phyloP scores from a whole-genome alignment of 2,113 vertebrate species.

The Candoia aspera region DNA sequence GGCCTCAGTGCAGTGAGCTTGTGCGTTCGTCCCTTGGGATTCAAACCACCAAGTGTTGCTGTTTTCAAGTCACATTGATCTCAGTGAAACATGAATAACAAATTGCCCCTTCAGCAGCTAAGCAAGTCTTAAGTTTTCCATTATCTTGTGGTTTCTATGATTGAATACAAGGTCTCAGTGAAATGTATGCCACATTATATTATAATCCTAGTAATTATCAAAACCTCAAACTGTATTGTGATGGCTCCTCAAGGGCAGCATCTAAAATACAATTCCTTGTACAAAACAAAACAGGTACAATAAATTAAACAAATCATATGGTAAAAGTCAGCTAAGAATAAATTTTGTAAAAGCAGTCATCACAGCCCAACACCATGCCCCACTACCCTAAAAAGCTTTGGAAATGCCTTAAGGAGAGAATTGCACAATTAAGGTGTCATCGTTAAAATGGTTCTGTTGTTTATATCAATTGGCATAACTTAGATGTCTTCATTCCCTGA shows the following conservation, averaged over 20 bases:
- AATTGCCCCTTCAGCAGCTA: neutral
- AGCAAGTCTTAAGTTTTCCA: neutral
- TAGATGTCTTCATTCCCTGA: neutral
- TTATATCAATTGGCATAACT: neutral
- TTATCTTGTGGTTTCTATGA: neutral
- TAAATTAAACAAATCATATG: conserved; percentile 13
- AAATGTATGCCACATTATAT: neutral
- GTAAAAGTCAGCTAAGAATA: neutral
- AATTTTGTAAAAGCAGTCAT: neutral
- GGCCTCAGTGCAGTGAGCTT: neutral
- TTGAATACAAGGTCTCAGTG: neutral
- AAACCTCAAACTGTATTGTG: neutral
- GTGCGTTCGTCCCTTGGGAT: neutral
- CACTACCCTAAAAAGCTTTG: neutral
- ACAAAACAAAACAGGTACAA: neutral
- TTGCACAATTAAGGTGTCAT: neutral
- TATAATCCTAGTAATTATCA: neutral
- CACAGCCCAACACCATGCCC: neutral
- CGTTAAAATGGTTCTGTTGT: neutral
- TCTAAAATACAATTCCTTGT: neutral
- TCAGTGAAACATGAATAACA: neutral
- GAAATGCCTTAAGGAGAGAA: neutral
- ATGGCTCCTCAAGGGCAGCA: neutral
- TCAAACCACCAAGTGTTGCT: neutral
- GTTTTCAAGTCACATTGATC: neutral